phyloP scores from a whole-genome alignment of 2,888 invertebrate genomes.

The Ichneumoninae sp. region DNA sequence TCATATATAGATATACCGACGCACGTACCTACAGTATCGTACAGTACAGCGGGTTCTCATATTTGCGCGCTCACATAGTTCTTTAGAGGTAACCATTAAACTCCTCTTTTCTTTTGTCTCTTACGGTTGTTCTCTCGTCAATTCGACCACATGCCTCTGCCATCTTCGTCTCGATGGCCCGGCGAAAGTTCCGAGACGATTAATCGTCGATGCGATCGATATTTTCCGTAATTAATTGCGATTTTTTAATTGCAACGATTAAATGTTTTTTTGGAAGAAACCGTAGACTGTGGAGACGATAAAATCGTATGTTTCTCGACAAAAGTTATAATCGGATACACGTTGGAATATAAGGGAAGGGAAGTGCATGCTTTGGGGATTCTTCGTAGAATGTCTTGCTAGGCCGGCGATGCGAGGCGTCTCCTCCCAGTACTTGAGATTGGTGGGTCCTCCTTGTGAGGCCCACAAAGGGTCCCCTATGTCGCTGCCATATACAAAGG shows the following conservation, averaged over 20 bases:
- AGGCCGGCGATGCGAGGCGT: too few species aligned
- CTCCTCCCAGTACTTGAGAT: too few species aligned
- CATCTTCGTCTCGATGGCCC: background rate
- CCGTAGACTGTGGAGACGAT: too few species aligned
- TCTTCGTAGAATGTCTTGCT: too few species aligned
- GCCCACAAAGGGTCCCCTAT: too few species aligned
- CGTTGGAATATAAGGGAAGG: too few species aligned
- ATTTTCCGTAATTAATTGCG: background rate
- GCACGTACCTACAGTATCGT: background rate
- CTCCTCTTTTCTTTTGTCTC: constrained; percentile 10
- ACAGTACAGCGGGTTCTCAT: background rate
- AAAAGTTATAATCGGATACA: background rate
- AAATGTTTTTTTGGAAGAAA: background rate
- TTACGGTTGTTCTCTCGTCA: background rate
- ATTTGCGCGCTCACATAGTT: constrained; percentile 48
- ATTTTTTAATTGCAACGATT: background rate
- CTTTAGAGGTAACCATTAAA: constrained; percentile 44
- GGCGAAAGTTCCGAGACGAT: background rate
- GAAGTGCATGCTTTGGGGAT: too few species aligned
- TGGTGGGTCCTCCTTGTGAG: too few species aligned
- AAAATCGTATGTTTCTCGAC: too few species aligned
- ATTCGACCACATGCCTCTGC: background rate
- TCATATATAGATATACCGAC: background rate
- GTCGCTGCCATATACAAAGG: too few species aligned
- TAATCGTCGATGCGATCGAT: background rate